Percentiles rank a stretch among this genome's conserved stretches.
Conservation (phyloP, 2,797 vertebrate genomes). For the Lepus townsendii region DNA sequence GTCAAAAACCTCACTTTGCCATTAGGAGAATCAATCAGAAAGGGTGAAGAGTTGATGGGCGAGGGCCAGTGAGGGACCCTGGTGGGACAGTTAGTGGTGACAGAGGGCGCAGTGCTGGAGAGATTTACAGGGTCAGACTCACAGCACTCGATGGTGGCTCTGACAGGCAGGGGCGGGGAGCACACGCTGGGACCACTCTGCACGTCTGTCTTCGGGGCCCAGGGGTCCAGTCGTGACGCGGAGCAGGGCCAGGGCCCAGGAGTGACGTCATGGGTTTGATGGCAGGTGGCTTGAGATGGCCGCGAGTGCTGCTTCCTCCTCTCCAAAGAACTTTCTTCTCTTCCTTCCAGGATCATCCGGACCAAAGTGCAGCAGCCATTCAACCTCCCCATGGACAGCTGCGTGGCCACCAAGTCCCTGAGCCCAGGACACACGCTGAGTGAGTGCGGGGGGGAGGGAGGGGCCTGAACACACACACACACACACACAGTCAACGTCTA, state of each 20-base stretch:
- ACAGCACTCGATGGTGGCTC: rapidly evolving
- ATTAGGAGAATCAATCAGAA: neutral
- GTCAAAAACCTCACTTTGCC: neutral
- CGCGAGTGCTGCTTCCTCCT: neutral
- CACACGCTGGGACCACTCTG: no score
- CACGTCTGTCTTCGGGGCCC: neutral
- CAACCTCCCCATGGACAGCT: constrained; percentile 94
- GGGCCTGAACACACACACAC: neutral
- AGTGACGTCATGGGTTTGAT: neutral
- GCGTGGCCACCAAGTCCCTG: constrained; percentile 90
- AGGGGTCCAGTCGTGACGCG: neutral
- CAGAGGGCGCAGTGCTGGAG: no score
- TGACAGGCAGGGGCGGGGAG: no score
- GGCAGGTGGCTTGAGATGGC: neutral
- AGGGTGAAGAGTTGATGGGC: neutral
- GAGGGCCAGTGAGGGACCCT: neutral
- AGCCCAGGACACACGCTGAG: constrained; percentile 95
- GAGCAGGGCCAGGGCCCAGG: neutral
- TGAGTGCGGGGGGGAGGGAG: constrained; percentile 88
- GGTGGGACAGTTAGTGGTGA: neutral
- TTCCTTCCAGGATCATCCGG: constrained; percentile 93
- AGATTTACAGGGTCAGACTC: neutral
- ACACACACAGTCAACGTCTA: neutral
- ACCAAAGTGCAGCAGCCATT: constrained; percentile 97
- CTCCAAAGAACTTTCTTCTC: constrained; percentile 1